Percentiles rank a stretch among this genome's conserved stretches.
phyloP scores from a whole-genome alignment of 2,113 vertebrate species.

The Vombatus ursinus region DNA sequence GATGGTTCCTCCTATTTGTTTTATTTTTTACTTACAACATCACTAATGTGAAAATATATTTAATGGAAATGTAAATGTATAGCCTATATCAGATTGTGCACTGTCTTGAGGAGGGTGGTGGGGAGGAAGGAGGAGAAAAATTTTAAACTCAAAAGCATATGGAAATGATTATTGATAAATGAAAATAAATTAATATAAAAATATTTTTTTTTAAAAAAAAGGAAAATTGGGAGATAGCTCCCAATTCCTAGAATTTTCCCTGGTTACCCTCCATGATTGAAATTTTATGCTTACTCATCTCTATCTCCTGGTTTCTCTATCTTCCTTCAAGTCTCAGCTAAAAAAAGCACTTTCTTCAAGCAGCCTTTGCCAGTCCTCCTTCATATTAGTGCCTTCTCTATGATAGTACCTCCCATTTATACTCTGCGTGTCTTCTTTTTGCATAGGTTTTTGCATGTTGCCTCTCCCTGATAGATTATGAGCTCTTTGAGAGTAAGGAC shows the following conservation, averaged over 20 bases:
- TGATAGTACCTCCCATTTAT: neutral
- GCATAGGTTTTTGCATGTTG: neutral
- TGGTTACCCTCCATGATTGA: neutral
- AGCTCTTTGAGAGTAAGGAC: neutral
- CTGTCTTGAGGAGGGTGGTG: no score
- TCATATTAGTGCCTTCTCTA: neutral
- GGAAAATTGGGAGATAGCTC: neutral
- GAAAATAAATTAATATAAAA: no score
- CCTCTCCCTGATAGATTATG: neutral
- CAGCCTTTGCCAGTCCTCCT: neutral
- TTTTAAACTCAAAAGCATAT: no score
- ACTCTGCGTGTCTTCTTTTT: neutral
- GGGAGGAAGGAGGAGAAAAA: no score
- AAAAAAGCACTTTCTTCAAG: neutral
- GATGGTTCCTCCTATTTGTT: no score
- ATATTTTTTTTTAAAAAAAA: no score
- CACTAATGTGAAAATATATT: no score
- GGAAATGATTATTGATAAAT: no score
- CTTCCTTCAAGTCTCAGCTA: neutral
- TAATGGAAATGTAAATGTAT: no score
- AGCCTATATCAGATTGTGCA: no score
- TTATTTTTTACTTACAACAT: no score
- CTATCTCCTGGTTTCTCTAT: neutral
- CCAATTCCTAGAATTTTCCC: neutral
- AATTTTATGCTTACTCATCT: neutral